phyloP scores from a whole-genome alignment of 2,797 vertebrate genomes.

The Mormyrus hasselquistii region DNA sequence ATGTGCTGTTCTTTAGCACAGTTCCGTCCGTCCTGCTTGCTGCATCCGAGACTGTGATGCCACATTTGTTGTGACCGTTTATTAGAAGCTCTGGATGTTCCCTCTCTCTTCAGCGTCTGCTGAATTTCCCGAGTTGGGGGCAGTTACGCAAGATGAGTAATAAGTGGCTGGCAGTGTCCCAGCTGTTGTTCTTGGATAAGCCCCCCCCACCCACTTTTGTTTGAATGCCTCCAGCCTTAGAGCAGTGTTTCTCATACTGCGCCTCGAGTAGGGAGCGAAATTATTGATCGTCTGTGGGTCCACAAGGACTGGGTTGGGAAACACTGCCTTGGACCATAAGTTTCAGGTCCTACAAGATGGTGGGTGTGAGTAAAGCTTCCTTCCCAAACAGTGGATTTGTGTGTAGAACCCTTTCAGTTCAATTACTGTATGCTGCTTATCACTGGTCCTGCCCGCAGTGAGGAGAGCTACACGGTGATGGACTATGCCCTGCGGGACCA shows the following conservation, averaged over 20 bases:
- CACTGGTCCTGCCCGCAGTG: constrained; percentile 52
- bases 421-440: not conserved
- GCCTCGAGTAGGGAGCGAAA: not conserved
- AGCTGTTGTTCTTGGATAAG: not conserved
- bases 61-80: constrained; percentile 20
- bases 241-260: not conserved
- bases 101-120: not conserved
- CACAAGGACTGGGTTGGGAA: not conserved
- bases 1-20: not conserved
- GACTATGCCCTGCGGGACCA: constrained; percentile 82
- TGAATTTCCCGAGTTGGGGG: not conserved
- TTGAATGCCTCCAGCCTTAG: not conserved
- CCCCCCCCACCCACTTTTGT: not conserved
- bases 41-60: not conserved
- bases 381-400: no score
- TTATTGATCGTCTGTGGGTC: not conserved
- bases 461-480: constrained; percentile 87
- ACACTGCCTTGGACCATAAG: not conserved
- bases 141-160: constrained; percentile 24
- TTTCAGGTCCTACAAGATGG: not conserved
- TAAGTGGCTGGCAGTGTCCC: not conserved
- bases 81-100: constrained; percentile 20
- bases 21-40: not conserved
- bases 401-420: no score
- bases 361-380: not conserved